Base-by-base conservation (phyloP, 2,113 vertebrate genomes). In the Oncorhynchus kisutch region DNA sequence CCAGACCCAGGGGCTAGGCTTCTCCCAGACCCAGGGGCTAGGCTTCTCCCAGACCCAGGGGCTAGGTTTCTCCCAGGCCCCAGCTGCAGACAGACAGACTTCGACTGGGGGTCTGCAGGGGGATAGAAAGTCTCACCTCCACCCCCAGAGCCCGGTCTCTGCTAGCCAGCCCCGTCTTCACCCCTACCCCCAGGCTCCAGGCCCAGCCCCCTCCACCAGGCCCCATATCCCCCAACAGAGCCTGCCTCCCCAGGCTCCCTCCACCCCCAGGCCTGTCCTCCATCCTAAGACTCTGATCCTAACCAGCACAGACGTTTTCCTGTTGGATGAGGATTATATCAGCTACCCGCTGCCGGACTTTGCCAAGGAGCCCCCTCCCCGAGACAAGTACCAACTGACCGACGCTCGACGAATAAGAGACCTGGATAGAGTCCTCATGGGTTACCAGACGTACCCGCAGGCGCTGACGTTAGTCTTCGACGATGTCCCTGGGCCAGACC, bases 381-480 rank as follows among this genome's bases (percentile, higher is more conserved):
- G 94, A 82, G 97, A 98, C 81, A 96, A 96, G 45, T 99, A 99
- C 83, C 94, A 91, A 70, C 91, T 99, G 45, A 91, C 94, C 0
- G 98, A 99, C 22, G 94, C 95, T 18, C 95, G 96, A 20, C 90
- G 97, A 39, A 96, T 99, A 75, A 94, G 98, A 0, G 97, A 99
- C 90, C 87, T 99, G 88, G 98, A 99, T 57, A 93, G 98, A 0
- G 95, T 99, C 2, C 93, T 99, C 70, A 94, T 99, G 94, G 97
- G 98, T 4, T 98, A 99, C 87, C 97, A 99, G 90, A 94, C 95
- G 0, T 98, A 97, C 82, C 97, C 97, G 0, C 98, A 99, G 90
- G 96, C 96, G 8, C 94, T 99, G 71, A 99, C 97, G 0, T 93
- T 99, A 72, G 95, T 99, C 29, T 99, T 99, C n/a, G 98, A 99